Evolutionary conservation across 2,888 invertebrate genomes (phyloP).

Genomic region (Sminthurinus aureus): DNA sequence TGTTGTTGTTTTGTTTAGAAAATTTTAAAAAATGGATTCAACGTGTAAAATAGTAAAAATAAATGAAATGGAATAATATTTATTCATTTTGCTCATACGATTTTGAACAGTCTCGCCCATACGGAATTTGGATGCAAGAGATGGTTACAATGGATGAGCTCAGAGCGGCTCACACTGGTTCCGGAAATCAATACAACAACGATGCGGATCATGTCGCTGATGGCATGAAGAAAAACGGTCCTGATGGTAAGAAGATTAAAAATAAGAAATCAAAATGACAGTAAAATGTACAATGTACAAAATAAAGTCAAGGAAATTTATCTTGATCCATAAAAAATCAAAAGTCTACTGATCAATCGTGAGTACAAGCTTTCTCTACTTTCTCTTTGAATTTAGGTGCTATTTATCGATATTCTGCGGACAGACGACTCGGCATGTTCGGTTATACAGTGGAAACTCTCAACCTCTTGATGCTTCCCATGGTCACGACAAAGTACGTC

Average conservation of each 20-base stretch:
- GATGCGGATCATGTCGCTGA: background rate
- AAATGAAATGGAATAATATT: too few relatives aligned
- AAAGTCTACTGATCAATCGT: background rate
- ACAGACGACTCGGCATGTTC: slow-evolving; percentile 87
- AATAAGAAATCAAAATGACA: background rate
- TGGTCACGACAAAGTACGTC: slow-evolving; percentile 90
- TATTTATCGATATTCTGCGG: slow-evolving; percentile 63
- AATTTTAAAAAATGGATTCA: too few relatives aligned
- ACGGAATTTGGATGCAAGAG: slow-evolving; percentile 88
- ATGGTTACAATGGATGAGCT: slow-evolving; percentile 72
- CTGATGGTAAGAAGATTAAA: background rate
- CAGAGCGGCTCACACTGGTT: slow-evolving; percentile 32
- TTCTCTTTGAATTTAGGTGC: slow-evolving; percentile 9
- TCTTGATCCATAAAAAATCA: background rate
- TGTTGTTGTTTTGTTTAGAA: too few relatives aligned
- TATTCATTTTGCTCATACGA: too few relatives aligned
- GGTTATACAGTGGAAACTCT: slow-evolving; percentile 96
- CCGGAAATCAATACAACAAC: background rate
- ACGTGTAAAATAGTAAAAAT: too few relatives aligned
- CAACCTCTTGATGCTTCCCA: slow-evolving; percentile 90
- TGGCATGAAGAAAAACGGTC: background rate
- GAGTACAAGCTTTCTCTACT: background rate
- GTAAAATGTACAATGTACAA: background rate
- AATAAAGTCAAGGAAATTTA: background rate
- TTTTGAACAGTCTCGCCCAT: slow-evolving; percentile 75